These are phyloP conservation scores for Drosophila ustulata DNA, from an alignment of 2,888 invertebrate species.

Conservation along the genomic window DNA sequence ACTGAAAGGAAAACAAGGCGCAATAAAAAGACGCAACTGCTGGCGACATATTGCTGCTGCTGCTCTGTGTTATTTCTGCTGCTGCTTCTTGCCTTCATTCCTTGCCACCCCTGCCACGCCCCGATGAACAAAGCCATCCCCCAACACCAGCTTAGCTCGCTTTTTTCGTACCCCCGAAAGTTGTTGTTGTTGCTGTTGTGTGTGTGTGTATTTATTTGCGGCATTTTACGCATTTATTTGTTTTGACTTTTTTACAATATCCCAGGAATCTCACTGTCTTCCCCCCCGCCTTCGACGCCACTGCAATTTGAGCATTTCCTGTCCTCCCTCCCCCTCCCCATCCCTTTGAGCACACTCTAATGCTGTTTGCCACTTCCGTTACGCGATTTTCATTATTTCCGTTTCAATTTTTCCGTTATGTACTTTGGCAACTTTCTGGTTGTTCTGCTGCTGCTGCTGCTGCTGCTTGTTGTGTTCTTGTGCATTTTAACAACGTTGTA, in stretches of 20 bases:
- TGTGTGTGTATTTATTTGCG: slow-evolving; percentile 77
- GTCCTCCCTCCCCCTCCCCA: slow-evolving; percentile 2
- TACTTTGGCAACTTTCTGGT: slow-evolving; percentile 63
- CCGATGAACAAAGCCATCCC: slow-evolving; percentile 11
- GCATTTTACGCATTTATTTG: slow-evolving; percentile 82
- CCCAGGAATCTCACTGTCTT: slow-evolving; percentile 10
- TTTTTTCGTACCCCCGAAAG: slow-evolving; percentile 6
- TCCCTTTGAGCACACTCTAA: slow-evolving; percentile 39
- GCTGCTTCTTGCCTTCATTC: slow-evolving; percentile 1
- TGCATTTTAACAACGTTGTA: slow-evolving; percentile 79
- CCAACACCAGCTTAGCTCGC: neutral
- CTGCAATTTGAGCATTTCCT: slow-evolving; percentile 63
- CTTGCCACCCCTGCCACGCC: slow-evolving; percentile 26
- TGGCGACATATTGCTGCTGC: slow-evolving; percentile 75
- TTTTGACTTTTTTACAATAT: slow-evolving; percentile 72
- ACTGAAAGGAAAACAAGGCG: slow-evolving; percentile 69
- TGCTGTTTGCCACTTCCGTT: slow-evolving; percentile 80
- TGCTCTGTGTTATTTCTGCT: slow-evolving; percentile 26
- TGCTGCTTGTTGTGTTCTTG: slow-evolving; percentile 40
- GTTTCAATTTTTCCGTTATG: slow-evolving; percentile 80
- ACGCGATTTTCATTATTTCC: slow-evolving; percentile 82
- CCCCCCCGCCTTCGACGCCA: slow-evolving; percentile 23
- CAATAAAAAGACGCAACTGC: slow-evolving; percentile 76
- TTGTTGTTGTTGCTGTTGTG: slow-evolving; percentile 35
- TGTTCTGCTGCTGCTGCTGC: slow-evolving; percentile 18